phyloP scores from a whole-genome alignment of 2,888 invertebrate species.

The Dorcus parallelipipedus region DNA sequence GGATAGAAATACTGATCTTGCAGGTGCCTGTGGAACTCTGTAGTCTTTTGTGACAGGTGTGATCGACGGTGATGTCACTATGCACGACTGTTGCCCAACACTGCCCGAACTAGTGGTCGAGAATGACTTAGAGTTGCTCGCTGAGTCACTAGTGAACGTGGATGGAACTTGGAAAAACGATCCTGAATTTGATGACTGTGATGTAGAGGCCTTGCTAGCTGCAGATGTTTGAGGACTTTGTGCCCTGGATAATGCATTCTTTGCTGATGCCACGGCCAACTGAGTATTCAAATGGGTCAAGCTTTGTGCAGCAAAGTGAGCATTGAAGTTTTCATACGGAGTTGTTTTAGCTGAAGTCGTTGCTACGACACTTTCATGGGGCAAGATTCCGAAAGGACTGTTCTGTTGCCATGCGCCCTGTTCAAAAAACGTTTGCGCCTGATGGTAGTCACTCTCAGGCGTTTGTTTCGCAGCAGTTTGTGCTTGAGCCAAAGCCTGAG shows the following conservation, averaged over 20 bases:
- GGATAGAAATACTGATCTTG: slow-evolving; percentile 46
- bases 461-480: slow-evolving; percentile 40
- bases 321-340: slow-evolving; percentile 69
- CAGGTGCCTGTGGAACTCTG: slow-evolving; percentile 57
- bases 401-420: slow-evolving; percentile 75
- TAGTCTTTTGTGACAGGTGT: slow-evolving; percentile 59
- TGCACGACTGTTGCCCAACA: slow-evolving; percentile 65
- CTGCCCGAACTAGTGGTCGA: slow-evolving; percentile 50
- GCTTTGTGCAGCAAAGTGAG: slow-evolving; percentile 66
- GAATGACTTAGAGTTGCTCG: slow-evolving; percentile 40
- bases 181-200: slow-evolving; percentile 53
- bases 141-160: slow-evolving; percentile 25
- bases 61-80: slow-evolving; percentile 65
- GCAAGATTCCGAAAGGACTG: slow-evolving; percentile 74
- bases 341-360: slow-evolving; percentile 59
- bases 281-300: slow-evolving; percentile 65
- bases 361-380: slow-evolving; percentile 73
- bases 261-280: slow-evolving; percentile 55
- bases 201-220: slow-evolving; percentile 38
- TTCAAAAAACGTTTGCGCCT: slow-evolving; percentile 68
- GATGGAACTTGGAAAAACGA: slow-evolving; percentile 63
- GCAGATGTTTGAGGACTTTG: slow-evolving; percentile 52
- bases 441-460: slow-evolving; percentile 50
- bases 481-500: slow-evolving; percentile 58
- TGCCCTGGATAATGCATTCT: slow-evolving; percentile 51